These are phyloP conservation scores for Danaus chrysippus DNA, from an alignment of 2,888 invertebrate genomes.

Conservation along the genomic window DNA sequence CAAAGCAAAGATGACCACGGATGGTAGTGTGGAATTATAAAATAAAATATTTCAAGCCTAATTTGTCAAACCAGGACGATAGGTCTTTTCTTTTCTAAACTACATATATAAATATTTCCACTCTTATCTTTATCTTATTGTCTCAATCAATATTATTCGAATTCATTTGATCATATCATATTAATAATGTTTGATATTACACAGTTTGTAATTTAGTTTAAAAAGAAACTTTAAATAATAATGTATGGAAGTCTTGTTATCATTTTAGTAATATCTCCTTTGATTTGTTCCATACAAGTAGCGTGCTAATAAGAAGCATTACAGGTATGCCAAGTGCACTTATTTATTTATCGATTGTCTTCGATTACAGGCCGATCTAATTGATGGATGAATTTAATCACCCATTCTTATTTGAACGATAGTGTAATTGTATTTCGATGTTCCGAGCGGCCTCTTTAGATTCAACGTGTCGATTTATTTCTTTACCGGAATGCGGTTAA, in stretches of 20 bases:
- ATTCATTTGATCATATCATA: too few species aligned
- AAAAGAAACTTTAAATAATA: too few species aligned
- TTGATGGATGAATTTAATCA: slow-evolving; percentile 33
- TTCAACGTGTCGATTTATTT: slow-evolving; percentile 1
- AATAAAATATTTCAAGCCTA: too few species aligned
- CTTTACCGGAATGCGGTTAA: too few species aligned
- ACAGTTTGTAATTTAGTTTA: too few species aligned
- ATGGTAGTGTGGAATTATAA: too few species aligned
- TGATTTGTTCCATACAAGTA: slow-evolving; percentile 26
- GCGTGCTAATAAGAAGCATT: slow-evolving; percentile 41
- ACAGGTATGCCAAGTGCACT: slow-evolving; percentile 40
- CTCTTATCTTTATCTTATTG: too few species aligned
- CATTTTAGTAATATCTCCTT: slow-evolving; percentile 7
- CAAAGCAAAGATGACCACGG: slow-evolving; percentile 28
- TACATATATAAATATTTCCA: too few species aligned
- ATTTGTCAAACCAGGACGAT: too few species aligned
- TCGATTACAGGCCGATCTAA: slow-evolving; percentile 40
- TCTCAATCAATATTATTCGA: too few species aligned
- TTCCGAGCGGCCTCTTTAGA: slow-evolving; percentile 19
- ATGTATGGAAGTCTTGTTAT: neutral
- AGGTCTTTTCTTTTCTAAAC: too few species aligned
- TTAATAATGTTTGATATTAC: too few species aligned
- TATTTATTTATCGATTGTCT: slow-evolving; percentile 49
- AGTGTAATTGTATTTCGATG: slow-evolving; percentile 21
- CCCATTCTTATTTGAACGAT: slow-evolving; percentile 26